Base-by-base conservation (phyloP, 2,888 invertebrate species). In the Chymomyza procnemis region DNA sequence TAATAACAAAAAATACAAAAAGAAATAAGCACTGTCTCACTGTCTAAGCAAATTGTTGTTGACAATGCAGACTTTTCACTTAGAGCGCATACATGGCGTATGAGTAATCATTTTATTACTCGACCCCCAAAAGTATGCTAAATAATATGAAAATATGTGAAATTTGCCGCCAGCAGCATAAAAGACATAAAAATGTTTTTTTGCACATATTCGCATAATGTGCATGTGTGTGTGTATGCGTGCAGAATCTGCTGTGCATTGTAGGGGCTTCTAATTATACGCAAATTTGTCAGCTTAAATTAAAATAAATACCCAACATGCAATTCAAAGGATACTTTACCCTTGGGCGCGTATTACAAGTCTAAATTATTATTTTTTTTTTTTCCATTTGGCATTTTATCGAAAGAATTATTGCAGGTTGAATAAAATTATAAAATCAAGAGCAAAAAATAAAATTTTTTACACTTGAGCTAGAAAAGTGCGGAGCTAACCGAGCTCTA, bases 61-160 rank as follows among this genome's bases (percentile, higher is more conserved):
- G 19, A 50, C 16, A 18, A n/a, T 68, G 73, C 75, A 76, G 79
- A 73, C 70, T 70, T 79, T 69, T 77, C 73, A n/a, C 58, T 46
- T 64, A 75, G 59, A 18, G 46, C 66, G 71, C 65, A 59, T 68
- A 62, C 78, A 3, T 41, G 34, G 34, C 79, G 80, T 81, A 79
- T 81, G 80, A 71, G 85, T 84, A 81, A 81, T 81, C 82, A 84
- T 76, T 78, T 78, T 81, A 79, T 79, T 84, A 71, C 79, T 57
- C 71, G 71, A 64, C 62, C 73, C 67, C 67, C 61, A 52, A 73
- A 74, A 66, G 61, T 61, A 71, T 73, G 75, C 70, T 60, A 48
- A 62, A 64, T 56, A 64, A 63, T 22, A 50, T 6, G 34, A 12
- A 41, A 12, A 41, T 12, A 41, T 41, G 34, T 41, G 34, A 41